Percentiles rank a stretch among this genome's conserved stretches.
These are phyloP conservation scores for Scaptodrosophila lebanonensis DNA, from an alignment of 1,140 invertebrate species.

Conservation along the genomic window DNA sequence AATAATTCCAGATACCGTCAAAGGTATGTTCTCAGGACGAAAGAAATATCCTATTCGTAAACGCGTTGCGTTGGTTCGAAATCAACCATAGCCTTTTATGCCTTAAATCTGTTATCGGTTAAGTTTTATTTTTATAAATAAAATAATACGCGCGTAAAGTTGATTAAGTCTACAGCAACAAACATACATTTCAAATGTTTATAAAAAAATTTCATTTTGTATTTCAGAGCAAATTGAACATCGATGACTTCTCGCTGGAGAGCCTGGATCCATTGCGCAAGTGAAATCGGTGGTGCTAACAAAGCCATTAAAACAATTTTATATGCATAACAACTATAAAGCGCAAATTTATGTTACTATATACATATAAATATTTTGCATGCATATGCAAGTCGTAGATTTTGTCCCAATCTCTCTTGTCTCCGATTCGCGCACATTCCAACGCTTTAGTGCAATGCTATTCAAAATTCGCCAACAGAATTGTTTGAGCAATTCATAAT, in stretches of 20 bases:
- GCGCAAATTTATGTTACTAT: constrained; percentile 21
- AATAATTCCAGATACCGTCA: too few species aligned
- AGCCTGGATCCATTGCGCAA: constrained; percentile 87
- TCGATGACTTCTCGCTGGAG: constrained; percentile 91
- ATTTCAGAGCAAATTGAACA: constrained; percentile 64
- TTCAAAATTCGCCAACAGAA: too few species aligned
- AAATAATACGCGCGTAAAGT: too few species aligned
- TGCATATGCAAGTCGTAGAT: constrained; percentile 22
- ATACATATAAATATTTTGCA: constrained; percentile 30
- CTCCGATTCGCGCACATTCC: constrained; percentile 32
- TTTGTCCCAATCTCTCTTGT: constrained; percentile 13
- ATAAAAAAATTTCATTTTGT: constrained; percentile 5
- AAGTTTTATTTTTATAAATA: too few species aligned
- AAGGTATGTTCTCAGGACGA: too few species aligned
- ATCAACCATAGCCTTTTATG: too few species aligned
- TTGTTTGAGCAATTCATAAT: constrained; percentile 14
- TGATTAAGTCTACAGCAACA: neutral
- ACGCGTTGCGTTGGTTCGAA: too few species aligned
- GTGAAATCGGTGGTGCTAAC: constrained; percentile 56
- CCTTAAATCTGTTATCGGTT: too few species aligned
- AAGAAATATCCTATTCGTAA: too few species aligned
- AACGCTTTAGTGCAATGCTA: constrained; percentile 1
- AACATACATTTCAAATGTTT: neutral
- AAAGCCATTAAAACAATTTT: constrained; percentile 38
- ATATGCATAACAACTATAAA: constrained; percentile 20